phyloP scores from a whole-genome alignment of 2,113 vertebrate species.

The Trachemys scripta region DNA sequence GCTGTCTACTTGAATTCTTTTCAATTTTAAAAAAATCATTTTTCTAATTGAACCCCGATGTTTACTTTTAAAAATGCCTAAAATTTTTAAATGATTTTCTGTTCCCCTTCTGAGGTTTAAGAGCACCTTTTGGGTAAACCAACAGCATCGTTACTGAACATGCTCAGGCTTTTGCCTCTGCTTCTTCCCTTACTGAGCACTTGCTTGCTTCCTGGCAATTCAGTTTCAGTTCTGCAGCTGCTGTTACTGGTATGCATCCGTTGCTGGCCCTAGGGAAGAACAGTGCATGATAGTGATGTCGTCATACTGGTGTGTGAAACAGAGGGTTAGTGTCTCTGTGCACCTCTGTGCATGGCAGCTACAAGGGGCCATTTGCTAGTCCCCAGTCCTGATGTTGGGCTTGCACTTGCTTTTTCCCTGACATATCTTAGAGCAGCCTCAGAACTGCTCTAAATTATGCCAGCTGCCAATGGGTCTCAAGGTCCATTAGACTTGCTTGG shows the following conservation, averaged over 20 bases:
- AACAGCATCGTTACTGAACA: neutral
- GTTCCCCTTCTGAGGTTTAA: neutral
- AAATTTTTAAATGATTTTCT: neutral
- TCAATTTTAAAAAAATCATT: no score
- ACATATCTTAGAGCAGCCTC: neutral
- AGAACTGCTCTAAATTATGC: neutral
- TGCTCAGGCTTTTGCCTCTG: neutral
- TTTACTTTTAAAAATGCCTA: neutral
- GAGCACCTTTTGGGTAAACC: neutral
- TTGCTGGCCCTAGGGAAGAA: neutral
- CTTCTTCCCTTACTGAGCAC: neutral
- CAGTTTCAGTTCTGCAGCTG: neutral
- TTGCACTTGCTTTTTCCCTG: neutral
- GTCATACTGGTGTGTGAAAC: neutral
- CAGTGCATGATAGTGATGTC: neutral
- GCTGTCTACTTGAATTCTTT: no score
- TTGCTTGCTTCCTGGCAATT: neutral
- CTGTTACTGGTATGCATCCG: neutral
- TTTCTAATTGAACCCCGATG: neutral
- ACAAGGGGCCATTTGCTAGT: neutral
- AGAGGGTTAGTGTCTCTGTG: neutral
- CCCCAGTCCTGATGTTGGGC: neutral
- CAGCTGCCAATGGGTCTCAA: slow-evolving; percentile 17
- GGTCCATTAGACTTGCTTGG: neutral
- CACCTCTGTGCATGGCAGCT: neutral